Percentiles rank a stretch among this genome's conserved stretches.
These are phyloP conservation scores for Scaptomyza hsui DNA, from an alignment of 1,140 invertebrate genomes.

Conservation along the genomic window DNA sequence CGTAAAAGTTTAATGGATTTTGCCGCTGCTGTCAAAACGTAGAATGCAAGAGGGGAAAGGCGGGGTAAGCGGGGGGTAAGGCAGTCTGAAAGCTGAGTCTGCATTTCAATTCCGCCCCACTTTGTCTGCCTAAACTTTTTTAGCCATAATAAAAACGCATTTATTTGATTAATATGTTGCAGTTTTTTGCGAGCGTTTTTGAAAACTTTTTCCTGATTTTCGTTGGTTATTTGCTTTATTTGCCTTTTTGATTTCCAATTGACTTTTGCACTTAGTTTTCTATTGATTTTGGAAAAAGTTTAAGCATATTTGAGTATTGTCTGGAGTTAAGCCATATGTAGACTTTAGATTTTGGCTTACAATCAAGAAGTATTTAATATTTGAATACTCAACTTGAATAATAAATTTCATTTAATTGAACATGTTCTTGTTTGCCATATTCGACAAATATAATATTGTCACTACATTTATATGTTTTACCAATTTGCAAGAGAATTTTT, in stretches of 20 bases:
- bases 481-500: too few relatives aligned
- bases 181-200: conserved; percentile 8
- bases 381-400: too few relatives aligned
- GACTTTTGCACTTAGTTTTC: conserved; percentile 33
- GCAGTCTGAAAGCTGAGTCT: background rate
- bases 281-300: conserved; percentile 15
- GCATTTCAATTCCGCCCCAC: background rate
- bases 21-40: conserved; percentile 6
- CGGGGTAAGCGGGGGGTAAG: background rate
- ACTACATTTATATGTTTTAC: too few relatives aligned
- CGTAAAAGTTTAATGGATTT: conserved; percentile 79
- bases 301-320: conserved; percentile 8
- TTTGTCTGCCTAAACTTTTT: conserved; percentile 31
- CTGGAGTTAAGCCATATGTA: background rate
- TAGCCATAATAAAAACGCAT: conserved; percentile 52
- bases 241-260: conserved; percentile 36
- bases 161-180: conserved; percentile 58
- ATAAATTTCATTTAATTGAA: too few relatives aligned
- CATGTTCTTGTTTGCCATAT: too few relatives aligned
- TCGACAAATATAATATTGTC: too few relatives aligned
- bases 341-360: background rate
- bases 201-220: conserved; percentile 35
- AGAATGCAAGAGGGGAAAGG: background rate
- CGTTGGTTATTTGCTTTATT: conserved; percentile 9
- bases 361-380: too few relatives aligned